Base-by-base conservation (phyloP, 2,113 vertebrate species). In the Thamnaconus septentrionalis region DNA sequence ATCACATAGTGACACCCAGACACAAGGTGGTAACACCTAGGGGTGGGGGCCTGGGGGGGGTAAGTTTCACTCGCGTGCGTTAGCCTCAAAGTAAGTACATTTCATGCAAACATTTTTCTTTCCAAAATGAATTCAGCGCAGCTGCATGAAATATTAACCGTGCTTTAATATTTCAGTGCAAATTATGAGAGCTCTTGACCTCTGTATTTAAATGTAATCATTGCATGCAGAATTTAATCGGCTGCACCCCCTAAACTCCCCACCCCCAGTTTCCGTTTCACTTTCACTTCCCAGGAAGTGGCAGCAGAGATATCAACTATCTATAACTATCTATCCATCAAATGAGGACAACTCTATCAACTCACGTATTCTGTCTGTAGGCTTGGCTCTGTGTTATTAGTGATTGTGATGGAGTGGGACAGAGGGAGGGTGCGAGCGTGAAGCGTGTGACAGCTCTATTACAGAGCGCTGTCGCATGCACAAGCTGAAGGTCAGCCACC, bases 121-220 rank as follows among this genome's bases (percentile, higher is more conserved):
- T 75, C 56, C 18, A 45, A 74, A 83, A 85, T 82, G 61, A 80
- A 89, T 84, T 86, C 80, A 73, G 43, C 40, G 60, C 78, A 6
- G 76, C 51, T 4, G 45, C 66, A 85, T 91, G 8, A 90, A 89
- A 90, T 89, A 90, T 90, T 87, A 86, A 90, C 67, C 54, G 53
- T 73, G 73, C 85, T 76, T 89, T 75, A 91, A 91, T 90, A 89
- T 87, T 89, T 88, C 58, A 90, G 71, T 12, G 73, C 80, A 85
- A 87, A 90, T 88, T 88, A 89, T 87, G 85, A 87, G 81, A 51
- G 78, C 78, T 76, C 69, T 82, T 89, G 87, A 89, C 88, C 85
- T 78, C 81, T 79, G 76, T 80, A 88, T 88, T 88, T 75, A 87
- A 90, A 87, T 88, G 80, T 81, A 88, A 88, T 88, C 85, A 81